Percentiles rank a stretch among this genome's conserved stretches.
These are phyloP conservation scores for Ptychodera flava DNA, from an alignment of 35 echinoderm and acorn worm genomes.

Conservation along the genomic window DNA sequence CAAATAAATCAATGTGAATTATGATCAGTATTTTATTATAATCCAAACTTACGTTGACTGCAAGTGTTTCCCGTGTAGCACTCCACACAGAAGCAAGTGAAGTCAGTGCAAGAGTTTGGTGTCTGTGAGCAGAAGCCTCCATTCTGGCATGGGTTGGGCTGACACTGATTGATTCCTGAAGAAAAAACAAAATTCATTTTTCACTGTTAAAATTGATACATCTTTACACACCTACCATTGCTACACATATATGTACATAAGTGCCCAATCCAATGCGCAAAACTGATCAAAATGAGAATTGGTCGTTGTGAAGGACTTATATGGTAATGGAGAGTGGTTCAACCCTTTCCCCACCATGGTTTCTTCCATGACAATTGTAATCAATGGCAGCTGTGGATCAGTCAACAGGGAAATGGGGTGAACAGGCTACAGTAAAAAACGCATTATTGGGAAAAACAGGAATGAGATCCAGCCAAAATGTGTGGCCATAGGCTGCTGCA, in stretches of 20 bases:
- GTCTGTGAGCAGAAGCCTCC: slow-evolving; percentile 7
- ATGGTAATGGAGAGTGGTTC: background rate
- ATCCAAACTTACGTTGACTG: background rate
- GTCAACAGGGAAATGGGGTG: too few species aligned
- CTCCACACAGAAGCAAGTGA: slow-evolving; percentile 20
- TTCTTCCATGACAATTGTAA: background rate
- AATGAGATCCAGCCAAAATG: too few species aligned
- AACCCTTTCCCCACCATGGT: too few species aligned
- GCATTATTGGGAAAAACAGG: too few species aligned
- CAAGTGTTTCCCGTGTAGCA: slow-evolving; percentile 13
- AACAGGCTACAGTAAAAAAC: too few species aligned
- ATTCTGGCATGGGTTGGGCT: background rate
- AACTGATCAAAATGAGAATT: background rate
- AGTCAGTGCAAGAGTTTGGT: slow-evolving; percentile 3
- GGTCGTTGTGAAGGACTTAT: background rate
- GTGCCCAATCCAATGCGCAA: background rate
- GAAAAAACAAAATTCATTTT: background rate
- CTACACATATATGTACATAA: background rate
- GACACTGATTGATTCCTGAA: background rate
- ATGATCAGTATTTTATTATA: too few species aligned
- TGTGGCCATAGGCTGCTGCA: too few species aligned
- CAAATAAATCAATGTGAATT: too few species aligned
- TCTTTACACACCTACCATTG: background rate
- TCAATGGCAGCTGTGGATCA: too few species aligned
- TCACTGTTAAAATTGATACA: background rate